Base-by-base conservation (phyloP, 23 tunicate species). In the Oikopleura vanhoeffeni region DNA sequence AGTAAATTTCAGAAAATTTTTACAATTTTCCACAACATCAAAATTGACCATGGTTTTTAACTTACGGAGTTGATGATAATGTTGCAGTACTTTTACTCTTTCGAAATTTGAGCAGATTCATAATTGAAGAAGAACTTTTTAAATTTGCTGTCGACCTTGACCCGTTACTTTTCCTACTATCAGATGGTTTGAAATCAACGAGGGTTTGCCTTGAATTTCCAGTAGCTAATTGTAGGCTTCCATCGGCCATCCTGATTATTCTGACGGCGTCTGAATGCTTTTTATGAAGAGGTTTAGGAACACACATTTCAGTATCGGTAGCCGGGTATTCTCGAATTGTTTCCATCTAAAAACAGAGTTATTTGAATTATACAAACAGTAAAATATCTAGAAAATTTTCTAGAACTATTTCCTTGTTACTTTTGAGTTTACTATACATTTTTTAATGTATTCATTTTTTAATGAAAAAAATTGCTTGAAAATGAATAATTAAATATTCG, bases 241-340 rank as follows among this genome's bases (percentile, higher is more conserved):
- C 79, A 71, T 71, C 79, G 32, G 79, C 79, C 79, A 71, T 71
- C 27, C 79, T 33, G 35, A 71, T 30, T 4, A 71, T 71, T 24
- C 79, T 28, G 38, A 71, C 79, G 38, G 79, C 79, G 32, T 30
- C 35, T 38, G 79, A 38, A 4, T 71, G 27, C 35, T 13, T 13
- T 32, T 71, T 71, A 38, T 71, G 34, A 2, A 18, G 79, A 28
- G 34, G 38, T 30, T 18, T 18, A 2, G 79, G 34, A 2, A 71
- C 35, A 32, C 34, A 71, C 34, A 38, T 38, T 71, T 71, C 79
- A 33, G 79, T 71, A 30, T 71, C 79, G 2, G 79, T 71, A 2
- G 79, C 79, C 4, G 79, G 79, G 38, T 71, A 71, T 71, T 71
- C 79, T 28, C 79, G 27, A 30, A 71, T 71, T 30, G 79, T 71